Evolutionary conservation across 2,888 invertebrate genomes (phyloP).

Genomic region (Mechanitis messenoides): DNA sequence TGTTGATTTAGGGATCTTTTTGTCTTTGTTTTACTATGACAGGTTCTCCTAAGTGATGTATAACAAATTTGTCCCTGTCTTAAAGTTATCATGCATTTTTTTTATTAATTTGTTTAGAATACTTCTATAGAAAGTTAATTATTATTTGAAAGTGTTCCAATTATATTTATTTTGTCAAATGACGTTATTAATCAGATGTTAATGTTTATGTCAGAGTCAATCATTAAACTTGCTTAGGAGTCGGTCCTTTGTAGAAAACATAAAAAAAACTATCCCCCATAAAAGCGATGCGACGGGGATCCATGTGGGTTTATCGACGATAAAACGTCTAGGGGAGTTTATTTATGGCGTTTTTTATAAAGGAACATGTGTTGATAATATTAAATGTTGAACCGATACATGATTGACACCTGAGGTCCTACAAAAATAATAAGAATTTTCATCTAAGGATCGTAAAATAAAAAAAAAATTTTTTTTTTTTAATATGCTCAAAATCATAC

Average conservation of each 20-base stretch:
- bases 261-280: slow-evolving; percentile 43
- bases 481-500: no score
- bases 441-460: neutral
- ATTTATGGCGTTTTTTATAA: slow-evolving; percentile 61
- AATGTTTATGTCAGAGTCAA: slow-evolving; percentile 8
- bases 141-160: neutral
- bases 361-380: slow-evolving; percentile 58
- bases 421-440: slow-evolving; percentile 9
- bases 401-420: slow-evolving; percentile 43
- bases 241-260: slow-evolving; percentile 25
- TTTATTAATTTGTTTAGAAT: no score
- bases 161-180: neutral
- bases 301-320: slow-evolving; percentile 66
- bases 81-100: no score
- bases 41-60: no score
- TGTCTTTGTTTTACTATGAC: no score
- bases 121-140: neutral
- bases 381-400: slow-evolving; percentile 47
- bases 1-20: slow-evolving; percentile 1
- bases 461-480: no score
- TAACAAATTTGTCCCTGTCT: no score
- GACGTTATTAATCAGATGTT: neutral
- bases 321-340: slow-evolving; percentile 64
- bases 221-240: slow-evolving; percentile 9
- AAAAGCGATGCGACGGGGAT: slow-evolving; percentile 55